These are phyloP conservation scores for Drosophila borealis DNA, from an alignment of 2,888 invertebrate species.

Conservation along the genomic window DNA sequence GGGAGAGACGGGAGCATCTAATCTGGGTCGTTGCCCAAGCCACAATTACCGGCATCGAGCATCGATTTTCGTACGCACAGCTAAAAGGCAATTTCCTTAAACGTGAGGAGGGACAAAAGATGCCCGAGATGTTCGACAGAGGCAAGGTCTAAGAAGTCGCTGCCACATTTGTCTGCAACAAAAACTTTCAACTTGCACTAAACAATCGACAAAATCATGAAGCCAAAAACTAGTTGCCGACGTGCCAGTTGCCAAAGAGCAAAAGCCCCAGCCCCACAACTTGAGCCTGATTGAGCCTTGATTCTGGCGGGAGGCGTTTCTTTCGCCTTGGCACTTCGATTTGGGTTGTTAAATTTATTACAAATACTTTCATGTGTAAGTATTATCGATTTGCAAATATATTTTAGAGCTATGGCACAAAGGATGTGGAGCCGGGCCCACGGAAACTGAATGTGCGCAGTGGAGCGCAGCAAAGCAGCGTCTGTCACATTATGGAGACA, in stretches of 20 bases:
- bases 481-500: constrained; percentile 74
- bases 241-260: constrained; percentile 17
- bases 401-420: constrained; percentile 2
- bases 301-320: constrained; percentile 21
- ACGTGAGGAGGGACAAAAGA: constrained; percentile 38
- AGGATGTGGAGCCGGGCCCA: constrained; percentile 13
- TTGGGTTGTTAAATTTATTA: constrained; percentile 68
- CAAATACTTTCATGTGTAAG: constrained; percentile 51
- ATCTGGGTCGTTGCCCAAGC: constrained; percentile 31
- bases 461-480: constrained; percentile 52
- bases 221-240: constrained; percentile 45
- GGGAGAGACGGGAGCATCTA: constrained; percentile 1
- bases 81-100: constrained; percentile 55
- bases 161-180: constrained; percentile 28
- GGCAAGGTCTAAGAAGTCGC: constrained; percentile 33
- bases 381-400: constrained; percentile 63
- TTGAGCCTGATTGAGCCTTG: constrained; percentile 57
- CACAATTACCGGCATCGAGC: constrained; percentile 46
- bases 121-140: constrained; percentile 12
- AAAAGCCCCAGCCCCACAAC: background rate
- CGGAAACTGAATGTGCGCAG: constrained; percentile 62
- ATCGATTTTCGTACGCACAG: constrained; percentile 58
- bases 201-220: constrained; percentile 37
- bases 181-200: constrained; percentile 37
- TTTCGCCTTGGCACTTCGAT: constrained; percentile 55